Conservation (phyloP, 2,888 invertebrate species). For the Unio pictorum region DNA sequence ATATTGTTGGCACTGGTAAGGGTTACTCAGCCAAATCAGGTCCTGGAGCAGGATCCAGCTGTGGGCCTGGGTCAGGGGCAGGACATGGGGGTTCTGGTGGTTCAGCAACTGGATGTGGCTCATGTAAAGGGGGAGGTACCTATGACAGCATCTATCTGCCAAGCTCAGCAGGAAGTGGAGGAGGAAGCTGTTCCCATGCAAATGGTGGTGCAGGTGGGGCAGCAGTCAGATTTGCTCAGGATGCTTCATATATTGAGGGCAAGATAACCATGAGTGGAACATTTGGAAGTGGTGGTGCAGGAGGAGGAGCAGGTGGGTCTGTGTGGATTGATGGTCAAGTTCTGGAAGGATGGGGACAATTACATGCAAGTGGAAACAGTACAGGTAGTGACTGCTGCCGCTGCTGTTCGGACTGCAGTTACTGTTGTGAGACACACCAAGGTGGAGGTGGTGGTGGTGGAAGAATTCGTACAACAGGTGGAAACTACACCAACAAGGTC, state of each 20-base stretch:
- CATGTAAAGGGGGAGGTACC: conserved; percentile 3
- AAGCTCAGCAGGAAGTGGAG: conserved; percentile 49
- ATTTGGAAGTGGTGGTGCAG: conserved; percentile 33
- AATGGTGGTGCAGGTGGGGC: conserved; percentile 39
- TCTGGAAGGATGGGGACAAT: conserved; percentile 50
- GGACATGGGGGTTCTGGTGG: conserved; percentile 51
- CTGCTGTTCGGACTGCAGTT: neutral
- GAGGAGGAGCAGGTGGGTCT: conserved; percentile 56
- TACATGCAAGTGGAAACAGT: conserved; percentile 39
- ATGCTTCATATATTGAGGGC: conserved; percentile 40
- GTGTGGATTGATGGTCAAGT: conserved; percentile 54
- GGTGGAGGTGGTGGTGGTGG: conserved; percentile 58
- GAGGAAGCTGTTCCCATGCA: conserved; percentile 39
- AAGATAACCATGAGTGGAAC: conserved; percentile 35
- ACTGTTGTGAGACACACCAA: conserved; percentile 21
- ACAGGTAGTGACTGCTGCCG: conserved; percentile 16
- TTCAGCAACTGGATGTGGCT: conserved; percentile 21
- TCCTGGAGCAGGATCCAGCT: conserved; percentile 34
- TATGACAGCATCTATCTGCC: conserved; percentile 21
- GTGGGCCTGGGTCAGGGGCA: conserved; percentile 41
- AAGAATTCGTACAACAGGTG: conserved; percentile 39
- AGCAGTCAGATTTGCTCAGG: conserved; percentile 30
- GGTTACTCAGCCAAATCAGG: conserved; percentile 35
- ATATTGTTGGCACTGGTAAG: conserved; percentile 28
- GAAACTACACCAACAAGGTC: conserved; percentile 37